Conservation (phyloP, 2,797 vertebrate genomes). For the Tadarida brasiliensis region DNA sequence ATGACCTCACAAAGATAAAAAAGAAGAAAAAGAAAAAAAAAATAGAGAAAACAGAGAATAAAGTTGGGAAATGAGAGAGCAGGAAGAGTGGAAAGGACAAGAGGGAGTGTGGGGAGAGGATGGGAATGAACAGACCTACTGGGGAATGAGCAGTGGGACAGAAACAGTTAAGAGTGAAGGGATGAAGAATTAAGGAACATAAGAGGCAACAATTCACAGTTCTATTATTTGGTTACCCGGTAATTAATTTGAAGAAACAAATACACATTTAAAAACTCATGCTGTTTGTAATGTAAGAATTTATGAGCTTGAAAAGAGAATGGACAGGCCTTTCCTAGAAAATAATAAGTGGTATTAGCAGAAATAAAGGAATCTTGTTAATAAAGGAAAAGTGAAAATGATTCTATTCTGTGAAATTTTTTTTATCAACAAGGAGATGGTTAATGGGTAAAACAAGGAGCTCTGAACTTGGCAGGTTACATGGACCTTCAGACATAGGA, state of each 20-base stretch:
- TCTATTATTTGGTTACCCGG: neutral
- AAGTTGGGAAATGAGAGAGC: neutral
- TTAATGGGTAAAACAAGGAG: neutral
- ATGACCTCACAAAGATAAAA: slow-evolving; percentile 10
- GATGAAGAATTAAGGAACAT: neutral
- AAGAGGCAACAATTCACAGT: neutral
- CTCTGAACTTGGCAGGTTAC: neutral
- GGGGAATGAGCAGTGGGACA: neutral
- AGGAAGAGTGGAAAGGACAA: neutral
- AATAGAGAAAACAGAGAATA: neutral
- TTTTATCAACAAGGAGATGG: neutral
- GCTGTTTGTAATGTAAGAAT: slow-evolving; percentile 16
- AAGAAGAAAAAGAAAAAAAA: slow-evolving; percentile 8
- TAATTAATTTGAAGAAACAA: slow-evolving; percentile 48
- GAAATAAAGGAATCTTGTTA: slow-evolving; percentile 31
- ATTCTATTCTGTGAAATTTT: neutral
- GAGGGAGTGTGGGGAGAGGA: neutral
- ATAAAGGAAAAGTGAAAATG: neutral
- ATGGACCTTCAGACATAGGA: neutral
- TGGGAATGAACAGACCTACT: neutral
- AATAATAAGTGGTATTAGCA: neutral
- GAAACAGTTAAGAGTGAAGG: neutral
- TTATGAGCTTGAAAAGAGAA: slow-evolving; percentile 10
- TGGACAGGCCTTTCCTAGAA: neutral
- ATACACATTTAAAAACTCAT: neutral